Evolutionary conservation across 2,113 vertebrate species (phyloP).

Genomic region (Anoplopoma fimbria): DNA sequence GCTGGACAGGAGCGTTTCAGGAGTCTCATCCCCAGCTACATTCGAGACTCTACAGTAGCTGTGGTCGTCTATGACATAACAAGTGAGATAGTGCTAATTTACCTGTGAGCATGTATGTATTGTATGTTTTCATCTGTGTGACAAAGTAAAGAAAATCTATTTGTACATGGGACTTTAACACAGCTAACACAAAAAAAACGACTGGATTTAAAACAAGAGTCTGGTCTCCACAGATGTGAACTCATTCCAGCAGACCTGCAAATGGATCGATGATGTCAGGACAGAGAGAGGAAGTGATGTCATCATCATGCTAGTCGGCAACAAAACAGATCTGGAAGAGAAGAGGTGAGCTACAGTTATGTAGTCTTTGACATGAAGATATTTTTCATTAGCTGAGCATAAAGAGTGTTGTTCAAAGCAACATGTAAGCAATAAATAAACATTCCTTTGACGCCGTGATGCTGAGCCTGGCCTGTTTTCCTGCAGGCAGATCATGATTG

Average conservation of each 20-base stretch:
- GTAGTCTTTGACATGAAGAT: background rate
- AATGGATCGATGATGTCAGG: slow-evolving; percentile 94
- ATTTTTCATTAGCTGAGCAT: background rate
- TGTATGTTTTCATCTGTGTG: background rate
- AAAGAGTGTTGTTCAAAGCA: background rate
- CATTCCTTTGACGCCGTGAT: slow-evolving; percentile 3
- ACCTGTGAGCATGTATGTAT: background rate
- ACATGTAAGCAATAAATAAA: slow-evolving; percentile 18
- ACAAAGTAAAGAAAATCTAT: background rate
- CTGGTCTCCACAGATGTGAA: slow-evolving; percentile 86
- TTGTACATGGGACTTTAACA: background rate
- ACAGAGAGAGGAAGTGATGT: slow-evolving; percentile 87
- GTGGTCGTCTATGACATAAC: slow-evolving; percentile 83
- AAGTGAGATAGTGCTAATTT: slow-evolving; percentile 64
- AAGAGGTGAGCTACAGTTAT: slow-evolving; percentile 76
- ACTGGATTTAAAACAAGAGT: background rate
- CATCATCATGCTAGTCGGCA: slow-evolving; percentile 87
- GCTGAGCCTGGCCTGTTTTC: slow-evolving; percentile 42
- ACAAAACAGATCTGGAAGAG: slow-evolving; percentile 87
- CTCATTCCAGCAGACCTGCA: slow-evolving; percentile 94
- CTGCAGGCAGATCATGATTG: slow-evolving; percentile 91
- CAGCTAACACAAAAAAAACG: background rate
- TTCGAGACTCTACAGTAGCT: slow-evolving; percentile 81
- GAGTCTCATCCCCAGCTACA: slow-evolving; percentile 83
- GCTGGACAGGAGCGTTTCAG: slow-evolving; percentile 82